Evolutionary conservation across 2,888 invertebrate species (phyloP), one percentile per base, ranked within the genome.

Genomic region (Quadroppia sp.): DNA sequence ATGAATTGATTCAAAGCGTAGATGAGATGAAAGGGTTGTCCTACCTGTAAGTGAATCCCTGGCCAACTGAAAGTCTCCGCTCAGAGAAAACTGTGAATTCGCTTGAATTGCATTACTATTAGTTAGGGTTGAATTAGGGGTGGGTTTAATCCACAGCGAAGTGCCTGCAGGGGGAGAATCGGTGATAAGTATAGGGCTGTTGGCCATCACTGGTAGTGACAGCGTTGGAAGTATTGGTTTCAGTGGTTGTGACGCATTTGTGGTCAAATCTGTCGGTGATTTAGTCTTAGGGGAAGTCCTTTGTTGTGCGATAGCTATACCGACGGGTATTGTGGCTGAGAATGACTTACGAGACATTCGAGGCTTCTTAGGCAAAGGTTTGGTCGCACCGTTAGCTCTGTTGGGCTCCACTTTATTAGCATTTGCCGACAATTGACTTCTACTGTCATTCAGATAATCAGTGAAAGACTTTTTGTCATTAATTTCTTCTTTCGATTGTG

Each of bases 61-160:
- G 71, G 91, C 89, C 80, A 94, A 86, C 83, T 93, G 93, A 83
- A 89, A 90, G 75, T 92, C 92, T 75, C 90, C 88, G 75, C 89
- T 79, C 25, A 78, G 61, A 32, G 78, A 78, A 74, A 77, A 77
- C n/a, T 77, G 79, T 28, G 77, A 76, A 25, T 45, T 45, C 3
- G 42, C 45, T 69, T 69, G 69, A 6, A 69, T 13, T 40, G 69
- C 25, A 36, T 42, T 67, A 36, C n/a, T 69, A 28, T 42, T 42
- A 42, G 9, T 45, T 13, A 69, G 25, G 1, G 40, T 15, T 28
- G 69, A 69, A 69, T 69, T 69, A 15, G 69, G 15, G 25, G 69
- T 42, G 25, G 69, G 69, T 25, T 69, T 69, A 45, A 69, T 69
- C 69, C 69, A 69, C 1, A 69, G 45, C 11, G 69, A 69, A 45